These are phyloP conservation scores for Cybosia mesomella DNA, from an alignment of 2,888 invertebrate genomes.

Conservation along the genomic window DNA sequence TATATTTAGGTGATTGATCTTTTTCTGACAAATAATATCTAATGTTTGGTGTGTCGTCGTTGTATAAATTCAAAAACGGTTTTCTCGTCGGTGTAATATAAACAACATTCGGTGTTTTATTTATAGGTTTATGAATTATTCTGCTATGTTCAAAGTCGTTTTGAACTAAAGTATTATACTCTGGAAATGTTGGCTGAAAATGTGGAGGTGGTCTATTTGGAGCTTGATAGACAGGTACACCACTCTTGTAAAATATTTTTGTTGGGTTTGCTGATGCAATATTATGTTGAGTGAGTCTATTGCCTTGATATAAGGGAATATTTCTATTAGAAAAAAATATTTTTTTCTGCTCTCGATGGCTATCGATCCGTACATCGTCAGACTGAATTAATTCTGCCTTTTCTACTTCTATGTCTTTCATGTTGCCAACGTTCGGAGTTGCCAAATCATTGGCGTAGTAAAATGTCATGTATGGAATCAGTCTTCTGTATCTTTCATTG, in stretches of 20 bases:
- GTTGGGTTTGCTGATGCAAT: constrained; percentile 81
- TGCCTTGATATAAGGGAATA: constrained; percentile 82
- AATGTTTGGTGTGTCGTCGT: constrained; percentile 65
- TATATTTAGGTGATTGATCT: constrained; percentile 73
- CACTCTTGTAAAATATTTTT: constrained; percentile 76
- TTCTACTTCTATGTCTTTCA: constrained; percentile 75
- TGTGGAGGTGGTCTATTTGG: constrained; percentile 61
- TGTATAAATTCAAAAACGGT: constrained; percentile 69
- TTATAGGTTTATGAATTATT: constrained; percentile 61
- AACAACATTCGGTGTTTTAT: constrained; percentile 59
- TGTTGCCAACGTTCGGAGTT: constrained; percentile 72
- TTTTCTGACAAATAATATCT: constrained; percentile 77
- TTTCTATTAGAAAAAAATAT: constrained; percentile 70
- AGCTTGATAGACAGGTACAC: constrained; percentile 62
- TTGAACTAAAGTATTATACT: constrained; percentile 55
- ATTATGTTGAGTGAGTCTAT: constrained; percentile 80
- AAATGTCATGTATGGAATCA: constrained; percentile 94
- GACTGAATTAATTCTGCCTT: constrained; percentile 78
- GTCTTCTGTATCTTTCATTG: constrained; percentile 90
- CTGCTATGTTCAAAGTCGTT: constrained; percentile 64
- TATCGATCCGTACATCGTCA: constrained; percentile 54
- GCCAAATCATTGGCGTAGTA: constrained; percentile 89
- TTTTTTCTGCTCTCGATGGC: constrained; percentile 72
- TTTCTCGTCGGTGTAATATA: constrained; percentile 64
- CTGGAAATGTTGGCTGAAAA: constrained; percentile 64